Conservation (phyloP, 2,113 vertebrate genomes). For the Cyanoderma ruficeps region DNA sequence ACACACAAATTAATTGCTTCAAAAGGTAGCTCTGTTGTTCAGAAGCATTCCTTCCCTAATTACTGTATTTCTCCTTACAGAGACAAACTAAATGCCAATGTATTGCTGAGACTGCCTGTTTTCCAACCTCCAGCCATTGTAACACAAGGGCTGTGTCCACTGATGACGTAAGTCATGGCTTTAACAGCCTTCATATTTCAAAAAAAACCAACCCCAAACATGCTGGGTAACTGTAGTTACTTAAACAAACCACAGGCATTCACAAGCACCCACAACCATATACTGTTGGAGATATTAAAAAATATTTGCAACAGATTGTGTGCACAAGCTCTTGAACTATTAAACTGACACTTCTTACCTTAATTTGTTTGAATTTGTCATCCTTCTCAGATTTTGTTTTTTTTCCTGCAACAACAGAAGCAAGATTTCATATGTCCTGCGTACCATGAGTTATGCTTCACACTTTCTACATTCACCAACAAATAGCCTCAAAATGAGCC, state of each 20-base stretch:
- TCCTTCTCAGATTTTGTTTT: constrained; percentile 81
- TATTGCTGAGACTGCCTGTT: constrained; percentile 8
- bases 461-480: background rate
- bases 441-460: background rate
- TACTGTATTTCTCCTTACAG: constrained; percentile 1
- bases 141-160: constrained; percentile 20
- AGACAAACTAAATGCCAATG: constrained; percentile 20
- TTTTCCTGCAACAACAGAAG: constrained; percentile 76
- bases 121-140: constrained; percentile 41
- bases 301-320: background rate
- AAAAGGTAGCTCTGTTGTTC: constrained; percentile 33
- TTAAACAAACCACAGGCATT: constrained; percentile 36
- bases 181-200: background rate
- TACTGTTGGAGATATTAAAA: background rate
- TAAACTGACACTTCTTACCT: constrained; percentile 71
- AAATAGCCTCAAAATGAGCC: background rate
- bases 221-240: background rate
- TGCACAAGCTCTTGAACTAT: background rate
- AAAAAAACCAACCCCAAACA: background rate
- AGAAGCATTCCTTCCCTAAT: constrained; percentile 13
- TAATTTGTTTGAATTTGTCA: constrained; percentile 79
- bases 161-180: background rate
- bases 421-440: background rate
- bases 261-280: background rate
- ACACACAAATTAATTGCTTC: background rate